Evolutionary conservation across 2,888 invertebrate genomes (phyloP).

Genomic region (Pterostichus niger): DNA sequence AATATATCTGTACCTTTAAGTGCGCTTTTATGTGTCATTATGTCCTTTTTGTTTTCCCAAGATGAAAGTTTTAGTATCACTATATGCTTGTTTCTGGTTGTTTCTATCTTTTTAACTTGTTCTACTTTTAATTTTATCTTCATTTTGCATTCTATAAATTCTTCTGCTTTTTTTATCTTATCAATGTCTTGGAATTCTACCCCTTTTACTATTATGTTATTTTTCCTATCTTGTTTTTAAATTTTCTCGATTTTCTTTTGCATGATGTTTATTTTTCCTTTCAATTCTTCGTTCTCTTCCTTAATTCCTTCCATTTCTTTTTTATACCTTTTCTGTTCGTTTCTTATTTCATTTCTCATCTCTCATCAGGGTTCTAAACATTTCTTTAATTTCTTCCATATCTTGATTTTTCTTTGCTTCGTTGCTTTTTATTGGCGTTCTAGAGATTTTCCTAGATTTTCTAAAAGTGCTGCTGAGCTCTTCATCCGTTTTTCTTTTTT

Average conservation of each 20-base stretch:
- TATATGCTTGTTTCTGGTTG: neutral
- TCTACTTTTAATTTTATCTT: conserved; percentile 6
- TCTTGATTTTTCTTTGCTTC: conserved; percentile 1
- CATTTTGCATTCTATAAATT: neutral
- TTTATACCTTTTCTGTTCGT: conserved; percentile 16
- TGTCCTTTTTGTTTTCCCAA: conserved; percentile 59
- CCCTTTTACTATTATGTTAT: conserved; percentile 31
- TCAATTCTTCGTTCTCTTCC: conserved; percentile 10
- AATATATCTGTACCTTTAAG: conserved; percentile 53
- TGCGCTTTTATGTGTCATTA: conserved; percentile 58
- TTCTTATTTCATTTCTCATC: conserved; percentile 12
- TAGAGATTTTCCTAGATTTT: neutral
- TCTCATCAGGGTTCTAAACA: conserved; percentile 9
- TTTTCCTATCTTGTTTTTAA: neutral
- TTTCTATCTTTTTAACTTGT: neutral
- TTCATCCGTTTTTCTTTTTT: neutral
- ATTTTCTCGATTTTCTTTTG: conserved; percentile 32
- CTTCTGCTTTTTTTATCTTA: neutral
- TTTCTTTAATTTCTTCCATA: conserved; percentile 19
- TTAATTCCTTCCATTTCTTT: conserved; percentile 27
- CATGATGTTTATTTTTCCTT: neutral
- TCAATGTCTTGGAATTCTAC: neutral
- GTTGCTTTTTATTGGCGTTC: neutral
- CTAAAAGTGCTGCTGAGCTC: neutral
- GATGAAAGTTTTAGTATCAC: conserved; percentile 9